Conservation (phyloP, 2,113 vertebrate species). For the Forbesichthys papilliferus region DNA sequence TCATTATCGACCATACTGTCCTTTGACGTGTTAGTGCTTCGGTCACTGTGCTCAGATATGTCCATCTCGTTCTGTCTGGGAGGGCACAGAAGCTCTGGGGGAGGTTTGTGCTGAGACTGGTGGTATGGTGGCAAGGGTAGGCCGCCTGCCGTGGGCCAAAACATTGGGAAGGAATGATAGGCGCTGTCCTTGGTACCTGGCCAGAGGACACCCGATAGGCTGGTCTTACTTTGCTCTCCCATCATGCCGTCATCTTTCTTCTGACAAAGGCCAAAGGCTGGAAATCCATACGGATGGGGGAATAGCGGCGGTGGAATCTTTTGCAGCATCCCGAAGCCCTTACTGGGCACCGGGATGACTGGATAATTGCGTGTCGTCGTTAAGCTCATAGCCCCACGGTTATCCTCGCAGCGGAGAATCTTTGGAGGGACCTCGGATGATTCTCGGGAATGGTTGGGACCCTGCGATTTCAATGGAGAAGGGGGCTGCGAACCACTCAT, state of each 20-base stretch:
- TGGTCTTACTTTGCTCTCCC: constrained; percentile 74
- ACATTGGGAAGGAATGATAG: constrained; percentile 90
- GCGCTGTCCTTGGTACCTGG: constrained; percentile 79
- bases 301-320: constrained; percentile 92
- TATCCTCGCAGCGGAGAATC: constrained; percentile 77
- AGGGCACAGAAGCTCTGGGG: constrained; percentile 79
- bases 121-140: constrained; percentile 86
- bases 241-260: constrained; percentile 85
- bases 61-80: constrained; percentile 74
- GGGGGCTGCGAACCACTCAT: constrained; percentile 63
- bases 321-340: constrained; percentile 92
- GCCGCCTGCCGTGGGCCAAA: constrained; percentile 88
- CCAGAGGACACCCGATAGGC: constrained; percentile 77
- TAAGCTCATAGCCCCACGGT: constrained; percentile 65
- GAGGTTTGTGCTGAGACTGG: constrained; percentile 79
- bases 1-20: constrained; percentile 77
- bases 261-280: constrained; percentile 90
- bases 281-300: constrained; percentile 91
- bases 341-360: constrained; percentile 94
- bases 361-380: constrained; percentile 87
- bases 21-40: constrained; percentile 82
- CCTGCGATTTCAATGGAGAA: constrained; percentile 66
- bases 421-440: constrained; percentile 78
- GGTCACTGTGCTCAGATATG: constrained; percentile 75
- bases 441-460: constrained; percentile 46